Percentiles rank a stretch among this genome's conserved stretches.
These are phyloP conservation scores for Aegotheles bennettii DNA, from an alignment of 2,113 vertebrate genomes.

Conservation along the genomic window DNA sequence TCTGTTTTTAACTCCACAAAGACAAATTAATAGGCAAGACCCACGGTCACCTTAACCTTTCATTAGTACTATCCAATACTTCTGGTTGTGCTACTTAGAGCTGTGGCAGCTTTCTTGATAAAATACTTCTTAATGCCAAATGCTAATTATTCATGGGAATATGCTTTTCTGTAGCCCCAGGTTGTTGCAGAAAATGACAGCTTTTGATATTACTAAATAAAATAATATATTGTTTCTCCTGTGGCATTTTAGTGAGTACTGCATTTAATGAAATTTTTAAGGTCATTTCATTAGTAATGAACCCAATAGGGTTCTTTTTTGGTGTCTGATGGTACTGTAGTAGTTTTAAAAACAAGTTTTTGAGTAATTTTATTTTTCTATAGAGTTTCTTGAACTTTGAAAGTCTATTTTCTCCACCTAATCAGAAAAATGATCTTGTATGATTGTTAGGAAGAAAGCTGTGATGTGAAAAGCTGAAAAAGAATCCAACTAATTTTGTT, in stretches of 20 bases:
- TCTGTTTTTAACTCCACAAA: not conserved
- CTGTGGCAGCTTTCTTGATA: not conserved
- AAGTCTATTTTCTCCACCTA: not conserved
- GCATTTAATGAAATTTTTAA: slow-evolving; percentile 30
- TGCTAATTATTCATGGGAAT: slow-evolving; percentile 29
- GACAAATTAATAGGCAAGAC: not conserved
- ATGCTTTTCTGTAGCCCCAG: not conserved
- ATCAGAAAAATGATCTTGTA: not conserved
- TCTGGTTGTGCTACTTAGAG: not conserved
- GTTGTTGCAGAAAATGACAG: slow-evolving; percentile 24
- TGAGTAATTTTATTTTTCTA: not conserved
- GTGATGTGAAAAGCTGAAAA: not conserved
- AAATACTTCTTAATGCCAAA: slow-evolving; percentile 45
- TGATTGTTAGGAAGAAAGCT: not conserved
- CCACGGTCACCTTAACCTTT: not conserved
- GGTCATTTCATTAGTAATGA: slow-evolving; percentile 13
- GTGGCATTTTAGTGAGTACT: not conserved
- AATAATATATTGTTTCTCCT: not conserved
- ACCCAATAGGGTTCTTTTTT: not conserved
- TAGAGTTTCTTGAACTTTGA: not conserved
- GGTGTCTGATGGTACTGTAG: not conserved
- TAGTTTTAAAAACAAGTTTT: not conserved
- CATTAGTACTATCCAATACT: not conserved
- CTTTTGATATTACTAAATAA: slow-evolving; percentile 42
- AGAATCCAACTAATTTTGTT: not conserved